phyloP scores from a whole-genome alignment of 1,140 invertebrate genomes.

The Theocolax elegans region DNA sequence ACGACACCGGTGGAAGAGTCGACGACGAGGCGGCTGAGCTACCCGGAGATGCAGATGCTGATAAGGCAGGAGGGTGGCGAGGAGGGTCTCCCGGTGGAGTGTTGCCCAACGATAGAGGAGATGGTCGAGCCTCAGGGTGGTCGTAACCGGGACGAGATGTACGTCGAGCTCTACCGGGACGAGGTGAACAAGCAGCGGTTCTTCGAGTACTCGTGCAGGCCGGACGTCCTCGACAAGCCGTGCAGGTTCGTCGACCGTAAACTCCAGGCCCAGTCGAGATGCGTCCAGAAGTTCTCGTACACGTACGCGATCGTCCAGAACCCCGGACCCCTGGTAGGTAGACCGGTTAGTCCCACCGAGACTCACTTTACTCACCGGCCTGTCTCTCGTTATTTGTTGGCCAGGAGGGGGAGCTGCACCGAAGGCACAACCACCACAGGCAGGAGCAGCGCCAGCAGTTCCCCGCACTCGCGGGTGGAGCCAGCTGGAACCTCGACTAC shows the following conservation, averaged over 20 bases:
- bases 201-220: conserved; percentile 82
- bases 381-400: background rate
- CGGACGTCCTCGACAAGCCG: conserved; percentile 76
- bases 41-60: conserved; percentile 72
- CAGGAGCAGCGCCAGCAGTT: conserved; percentile 65
- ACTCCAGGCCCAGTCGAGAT: conserved; percentile 76
- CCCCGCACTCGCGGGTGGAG: conserved; percentile 65
- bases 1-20: conserved; percentile 53
- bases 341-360: background rate
- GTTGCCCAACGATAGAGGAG: conserved; percentile 82
- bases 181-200: conserved; percentile 76
- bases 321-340: conserved; percentile 45
- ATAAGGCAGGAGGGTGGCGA: conserved; percentile 71
- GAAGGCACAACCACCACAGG: conserved; percentile 61
- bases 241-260: conserved; percentile 81
- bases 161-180: conserved; percentile 82
- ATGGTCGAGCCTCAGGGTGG: conserved; percentile 83
- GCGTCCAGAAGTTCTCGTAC: conserved; percentile 86
- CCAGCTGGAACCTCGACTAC: conserved; percentile 81
- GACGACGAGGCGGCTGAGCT: conserved; percentile 53
- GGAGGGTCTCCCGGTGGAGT: conserved; percentile 73
- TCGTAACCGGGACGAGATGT: conserved; percentile 76
- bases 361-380: too few species aligned
- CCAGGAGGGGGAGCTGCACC: conserved; percentile 58
- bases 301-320: conserved; percentile 82